Conservation (phyloP, 2,888 invertebrate genomes). For the Leucophora obtusa region DNA sequence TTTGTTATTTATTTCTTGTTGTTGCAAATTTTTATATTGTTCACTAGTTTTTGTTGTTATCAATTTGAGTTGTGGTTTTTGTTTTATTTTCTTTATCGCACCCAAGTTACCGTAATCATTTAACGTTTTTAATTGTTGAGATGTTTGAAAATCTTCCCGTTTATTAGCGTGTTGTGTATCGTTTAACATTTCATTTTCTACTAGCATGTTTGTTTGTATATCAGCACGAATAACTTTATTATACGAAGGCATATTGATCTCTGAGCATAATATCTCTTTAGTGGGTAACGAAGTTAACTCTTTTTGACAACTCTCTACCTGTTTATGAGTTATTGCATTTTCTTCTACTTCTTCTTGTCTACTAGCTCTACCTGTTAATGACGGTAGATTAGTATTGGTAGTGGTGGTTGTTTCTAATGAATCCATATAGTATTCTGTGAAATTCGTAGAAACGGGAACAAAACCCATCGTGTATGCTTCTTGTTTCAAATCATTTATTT, state of each 20-base stretch:
- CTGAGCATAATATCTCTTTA: constrained; percentile 35
- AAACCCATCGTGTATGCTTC: constrained; percentile 17
- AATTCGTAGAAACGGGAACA: constrained; percentile 40
- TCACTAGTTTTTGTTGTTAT: constrained; percentile 24
- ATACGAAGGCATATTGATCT: constrained; percentile 49
- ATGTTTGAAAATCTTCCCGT: constrained; percentile 36
- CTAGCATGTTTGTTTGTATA: constrained; percentile 51
- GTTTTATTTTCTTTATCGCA: constrained; percentile 55
- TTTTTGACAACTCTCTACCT: constrained; percentile 22
- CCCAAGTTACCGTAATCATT: constrained; percentile 52
- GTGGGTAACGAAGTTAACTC: constrained; percentile 41
- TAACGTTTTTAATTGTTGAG: constrained; percentile 32
- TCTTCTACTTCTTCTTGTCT: constrained; percentile 28
- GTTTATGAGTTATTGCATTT: constrained; percentile 12
- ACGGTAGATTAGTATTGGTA: constrained; percentile 17
- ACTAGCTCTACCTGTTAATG: constrained; percentile 49
- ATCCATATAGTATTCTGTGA: constrained; percentile 65
- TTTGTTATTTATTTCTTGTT: constrained; percentile 33
- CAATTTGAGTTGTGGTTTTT: constrained; percentile 41
- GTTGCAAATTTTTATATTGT: constrained; percentile 13
- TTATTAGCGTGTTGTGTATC: constrained; percentile 68
- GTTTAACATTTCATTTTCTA: constrained; percentile 77
- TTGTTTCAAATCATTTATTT: constrained; percentile 61
- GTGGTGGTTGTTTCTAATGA: constrained; percentile 52
- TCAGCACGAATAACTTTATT: constrained; percentile 41